Base-by-base conservation (phyloP, 2,113 vertebrate genomes). In the Tenrec ecaudatus region DNA sequence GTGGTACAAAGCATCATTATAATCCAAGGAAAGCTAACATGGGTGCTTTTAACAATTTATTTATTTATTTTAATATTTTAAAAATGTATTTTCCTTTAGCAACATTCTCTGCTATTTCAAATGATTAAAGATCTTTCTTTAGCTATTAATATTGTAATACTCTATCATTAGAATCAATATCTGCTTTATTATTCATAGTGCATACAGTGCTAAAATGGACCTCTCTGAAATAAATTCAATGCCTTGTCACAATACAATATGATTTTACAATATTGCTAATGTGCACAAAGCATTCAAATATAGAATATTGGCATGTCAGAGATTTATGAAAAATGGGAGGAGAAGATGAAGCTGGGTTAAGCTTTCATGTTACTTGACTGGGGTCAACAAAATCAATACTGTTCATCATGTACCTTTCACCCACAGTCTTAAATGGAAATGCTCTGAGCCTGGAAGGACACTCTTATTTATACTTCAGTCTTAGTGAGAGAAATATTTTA, bases 111-210 rank as follows among this genome's bases (percentile, higher is more conserved):
- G 88, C 68, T 94, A 69, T 94, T 96, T 96, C 85, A 97, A 71
- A 47, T 79, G 60, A 66, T 43, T 23, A 97, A 96, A 96, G 85
- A 53, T 1, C 23, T 58, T 95, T 90, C 87, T 83, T 95, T 62
- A 95, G 94, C 95, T 94, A 95, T 85, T 86, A 95, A 97, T 90
- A 22, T 87, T 97, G 33, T 95, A 96, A 97, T 98, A 97, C 96
- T 96, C 76, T 97, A 81, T 95, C 94, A 95, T 96, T 98, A 97
- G n/a, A 97, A 97, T 98, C 97, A 97, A 98, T 98, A 97, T 53
- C 82, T 92, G 5, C 76, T 98, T 98, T 98, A 97, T 97, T 97
- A 97, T 97, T 98, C 95, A 95, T 96, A 97, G 94, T 60, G 17
- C 43, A 96, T 68, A 81, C 83, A 96, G 77, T 94, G 81, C 47